Base-by-base conservation (phyloP, 2,113 vertebrate genomes). In the Nothobranchius furzeri region DNA sequence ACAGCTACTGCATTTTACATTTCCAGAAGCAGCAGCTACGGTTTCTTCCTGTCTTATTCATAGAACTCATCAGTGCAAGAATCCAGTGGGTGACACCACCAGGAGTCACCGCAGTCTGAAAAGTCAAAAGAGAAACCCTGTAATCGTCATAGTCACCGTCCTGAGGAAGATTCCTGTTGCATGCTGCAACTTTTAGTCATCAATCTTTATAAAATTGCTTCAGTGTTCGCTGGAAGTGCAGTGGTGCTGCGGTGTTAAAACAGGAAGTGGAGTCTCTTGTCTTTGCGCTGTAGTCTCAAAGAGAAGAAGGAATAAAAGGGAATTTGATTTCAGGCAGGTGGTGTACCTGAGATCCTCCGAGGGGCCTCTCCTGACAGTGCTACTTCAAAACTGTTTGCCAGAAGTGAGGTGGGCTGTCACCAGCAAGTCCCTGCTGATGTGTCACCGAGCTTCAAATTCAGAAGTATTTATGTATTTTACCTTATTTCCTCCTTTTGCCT, bases 301-400 rank as follows among this genome's bases (percentile, higher is more conserved):
- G 60, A 80, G 47, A 42, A 59, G 60, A 64, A 45, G 14, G 60
- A 84, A 76, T 84, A 56, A 77, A 82, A 69, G 49, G 48, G 78
- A 82, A 81, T 81, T 72, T 66, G 72, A 72, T 86, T 87, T 79
- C 64, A 86, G 83, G 87, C 82, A 87, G 85, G 75, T 76, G 66
- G 84, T 87, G 84, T 75, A 82, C 71, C 72, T 51, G 6, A 45
- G 59, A 75, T 42, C 70, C 83, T 79, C 66, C 52, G 62, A 68
- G 81, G 73, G 71, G 47, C 67, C 75, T 79, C 70, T 73, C 70
- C 61, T 85, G 83, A 81, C 85, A 76, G 75, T 71, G 63, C 69
- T 75, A 64, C 78, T 81, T 87, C 83, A 79, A 82, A 79, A 73
- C 59, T 49, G 55, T 76, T 70, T 71, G 75, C 35, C 78, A 70